phyloP scores from a whole-genome alignment of 2,797 vertebrate genomes.

The Stomatorhinus walkeri region DNA sequence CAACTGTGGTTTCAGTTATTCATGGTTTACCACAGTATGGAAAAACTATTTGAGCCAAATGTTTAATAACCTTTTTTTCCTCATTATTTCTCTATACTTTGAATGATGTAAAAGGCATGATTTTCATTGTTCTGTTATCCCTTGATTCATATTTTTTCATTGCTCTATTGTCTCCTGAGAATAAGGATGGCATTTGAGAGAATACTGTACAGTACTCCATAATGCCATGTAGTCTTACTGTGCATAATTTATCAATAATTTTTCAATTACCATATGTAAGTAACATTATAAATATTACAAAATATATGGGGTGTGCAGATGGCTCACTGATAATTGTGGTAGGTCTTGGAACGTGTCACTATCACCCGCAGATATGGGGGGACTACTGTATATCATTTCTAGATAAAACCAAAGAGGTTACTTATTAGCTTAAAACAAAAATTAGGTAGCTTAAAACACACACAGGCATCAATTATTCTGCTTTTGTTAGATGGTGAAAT shows the following conservation, averaged over 20 bases:
- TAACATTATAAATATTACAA: neutral
- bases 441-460: neutral
- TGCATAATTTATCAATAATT: neutral
- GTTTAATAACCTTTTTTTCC: neutral
- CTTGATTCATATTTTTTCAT: neutral
- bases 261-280: neutral
- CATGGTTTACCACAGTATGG: neutral
- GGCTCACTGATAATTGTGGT: neutral
- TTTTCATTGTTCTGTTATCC: neutral
- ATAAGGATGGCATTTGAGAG: neutral
- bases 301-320: neutral
- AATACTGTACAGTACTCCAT: neutral
- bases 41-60: neutral
- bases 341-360: neutral
- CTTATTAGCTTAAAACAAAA: neutral
- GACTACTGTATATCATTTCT: constrained; percentile 13
- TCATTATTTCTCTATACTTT: neutral
- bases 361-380: neutral
- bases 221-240: neutral
- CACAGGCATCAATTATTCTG: neutral
- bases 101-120: neutral
- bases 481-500: neutral
- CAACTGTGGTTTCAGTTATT: neutral
- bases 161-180: neutral
- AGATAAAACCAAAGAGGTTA: constrained; percentile 26